These are phyloP conservation scores for Regulus satrapa DNA, from an alignment of 2,113 vertebrate genomes.

Conservation along the genomic window DNA sequence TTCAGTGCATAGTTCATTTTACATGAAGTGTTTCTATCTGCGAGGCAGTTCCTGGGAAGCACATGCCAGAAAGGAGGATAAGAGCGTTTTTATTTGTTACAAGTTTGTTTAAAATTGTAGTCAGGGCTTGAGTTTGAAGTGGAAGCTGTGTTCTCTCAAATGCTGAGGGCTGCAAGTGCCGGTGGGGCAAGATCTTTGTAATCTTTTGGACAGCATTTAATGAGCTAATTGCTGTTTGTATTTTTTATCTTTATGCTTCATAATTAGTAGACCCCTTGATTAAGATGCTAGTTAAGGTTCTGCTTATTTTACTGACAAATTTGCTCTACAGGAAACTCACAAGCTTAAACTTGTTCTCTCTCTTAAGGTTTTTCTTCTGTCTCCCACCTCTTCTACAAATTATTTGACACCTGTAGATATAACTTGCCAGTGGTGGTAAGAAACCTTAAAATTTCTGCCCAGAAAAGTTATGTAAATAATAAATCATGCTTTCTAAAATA, in stretches of 20 bases:
- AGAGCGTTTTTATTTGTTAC: background rate
- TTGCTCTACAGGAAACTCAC: background rate
- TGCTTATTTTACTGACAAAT: background rate
- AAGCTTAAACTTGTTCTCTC: background rate
- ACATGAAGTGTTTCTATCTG: too few species aligned
- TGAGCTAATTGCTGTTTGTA: background rate
- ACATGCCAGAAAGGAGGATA: background rate
- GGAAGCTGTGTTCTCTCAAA: background rate
- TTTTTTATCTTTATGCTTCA: background rate
- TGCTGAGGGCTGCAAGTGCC: background rate
- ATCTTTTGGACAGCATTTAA: background rate
- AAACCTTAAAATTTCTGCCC: background rate
- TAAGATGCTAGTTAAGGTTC: background rate
- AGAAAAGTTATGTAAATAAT: background rate
- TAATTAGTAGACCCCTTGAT: background rate
- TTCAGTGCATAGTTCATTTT: fast-evolving
- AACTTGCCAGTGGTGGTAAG: background rate
- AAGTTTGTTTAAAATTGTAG: background rate
- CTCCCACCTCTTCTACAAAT: background rate
- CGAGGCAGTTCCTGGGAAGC: background rate
- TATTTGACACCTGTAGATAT: background rate
- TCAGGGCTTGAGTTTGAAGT: background rate
- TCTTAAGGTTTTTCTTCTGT: background rate
- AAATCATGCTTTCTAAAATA: background rate
- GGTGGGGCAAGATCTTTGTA: background rate